Conservation (phyloP, 2,113 vertebrate species). For the Pluvianellus socialis region DNA sequence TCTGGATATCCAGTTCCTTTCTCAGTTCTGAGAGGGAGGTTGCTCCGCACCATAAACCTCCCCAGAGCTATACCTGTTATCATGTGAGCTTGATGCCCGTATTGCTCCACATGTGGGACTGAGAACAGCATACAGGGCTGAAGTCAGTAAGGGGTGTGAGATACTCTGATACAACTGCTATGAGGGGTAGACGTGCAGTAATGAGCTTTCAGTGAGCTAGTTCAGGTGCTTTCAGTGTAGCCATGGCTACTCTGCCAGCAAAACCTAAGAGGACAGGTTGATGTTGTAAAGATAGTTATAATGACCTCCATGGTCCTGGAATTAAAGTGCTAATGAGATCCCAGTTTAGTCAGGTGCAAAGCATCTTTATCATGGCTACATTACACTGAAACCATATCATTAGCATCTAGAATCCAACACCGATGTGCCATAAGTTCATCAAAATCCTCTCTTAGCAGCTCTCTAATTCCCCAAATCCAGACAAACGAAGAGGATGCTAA, state of each 20-base stretch:
- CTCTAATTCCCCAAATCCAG: background rate
- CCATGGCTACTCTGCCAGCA: background rate
- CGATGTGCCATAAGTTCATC: rapidly evolving
- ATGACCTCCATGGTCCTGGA: background rate
- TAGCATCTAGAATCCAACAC: background rate
- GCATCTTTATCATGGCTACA: background rate
- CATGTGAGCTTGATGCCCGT: background rate
- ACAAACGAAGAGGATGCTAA: background rate
- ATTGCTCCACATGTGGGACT: background rate
- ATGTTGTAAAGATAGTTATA: background rate
- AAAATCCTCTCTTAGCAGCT: background rate
- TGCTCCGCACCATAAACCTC: background rate
- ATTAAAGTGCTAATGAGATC: background rate
- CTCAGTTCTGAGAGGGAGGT: background rate
- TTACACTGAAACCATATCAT: background rate
- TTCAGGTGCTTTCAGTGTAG: background rate
- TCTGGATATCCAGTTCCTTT: background rate
- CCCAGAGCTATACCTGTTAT: background rate
- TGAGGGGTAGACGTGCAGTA: background rate
- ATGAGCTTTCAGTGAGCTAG: background rate
- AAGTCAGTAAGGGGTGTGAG: background rate
- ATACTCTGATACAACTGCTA: background rate
- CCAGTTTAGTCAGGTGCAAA: background rate
- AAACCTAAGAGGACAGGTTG: background rate
- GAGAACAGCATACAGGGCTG: rapidly evolving